phyloP scores from a whole-genome alignment of 1,140 invertebrate genomes.

The Bradynema listronoti region DNA sequence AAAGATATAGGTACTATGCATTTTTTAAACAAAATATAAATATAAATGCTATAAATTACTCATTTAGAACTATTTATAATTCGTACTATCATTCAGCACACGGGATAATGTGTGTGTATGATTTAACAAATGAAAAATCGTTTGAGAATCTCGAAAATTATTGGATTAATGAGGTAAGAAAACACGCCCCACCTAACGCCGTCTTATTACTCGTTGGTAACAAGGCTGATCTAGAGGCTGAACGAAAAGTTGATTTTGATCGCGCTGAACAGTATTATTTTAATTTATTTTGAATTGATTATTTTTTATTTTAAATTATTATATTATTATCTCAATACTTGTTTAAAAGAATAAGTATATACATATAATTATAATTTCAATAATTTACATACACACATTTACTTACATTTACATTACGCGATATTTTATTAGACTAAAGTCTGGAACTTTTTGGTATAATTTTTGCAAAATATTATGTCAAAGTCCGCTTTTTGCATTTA shows the following conservation, averaged over 20 bases:
- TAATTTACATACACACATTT: no score
- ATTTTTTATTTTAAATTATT: no score
- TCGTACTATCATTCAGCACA: conserved; percentile 57
- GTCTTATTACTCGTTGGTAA: conserved; percentile 55
- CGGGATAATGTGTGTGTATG: conserved; percentile 57
- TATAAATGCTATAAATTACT: not conserved
- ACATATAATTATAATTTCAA: no score
- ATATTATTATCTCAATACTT: no score
- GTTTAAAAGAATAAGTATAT: no score
- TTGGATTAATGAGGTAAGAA: conserved; percentile 54
- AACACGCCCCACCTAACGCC: conserved; percentile 54
- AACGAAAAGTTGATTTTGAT: conserved; percentile 55
- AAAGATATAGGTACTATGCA: conserved; percentile 43
- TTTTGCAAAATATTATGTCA: no score
- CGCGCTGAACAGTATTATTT: conserved; percentile 47
- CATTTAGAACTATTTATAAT: conserved; percentile 54
- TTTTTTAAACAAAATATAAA: not conserved
- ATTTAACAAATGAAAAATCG: conserved; percentile 49
- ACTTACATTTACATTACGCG: no score
- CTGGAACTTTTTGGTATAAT: no score
- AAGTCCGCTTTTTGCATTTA: no score
- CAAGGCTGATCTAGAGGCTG: conserved; percentile 54
- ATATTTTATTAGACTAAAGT: no score
- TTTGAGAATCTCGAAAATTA: conserved; percentile 58
- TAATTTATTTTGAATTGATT: no score